phyloP scores from a whole-genome alignment of 2,888 invertebrate genomes.

The Balanococcus diminutus region DNA sequence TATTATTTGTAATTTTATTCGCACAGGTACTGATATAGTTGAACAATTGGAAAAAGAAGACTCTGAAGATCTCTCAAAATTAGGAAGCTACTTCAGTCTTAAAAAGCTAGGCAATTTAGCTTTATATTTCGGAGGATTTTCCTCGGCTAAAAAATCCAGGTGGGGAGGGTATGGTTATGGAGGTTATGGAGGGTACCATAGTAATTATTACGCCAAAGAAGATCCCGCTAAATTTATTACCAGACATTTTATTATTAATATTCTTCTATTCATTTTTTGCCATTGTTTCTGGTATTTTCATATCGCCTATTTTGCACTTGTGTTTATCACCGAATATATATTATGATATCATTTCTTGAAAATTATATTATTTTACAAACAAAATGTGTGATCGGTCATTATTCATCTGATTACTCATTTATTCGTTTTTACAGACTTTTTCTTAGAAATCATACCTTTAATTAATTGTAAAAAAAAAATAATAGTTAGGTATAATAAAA shows the following conservation, averaged over 20 bases:
- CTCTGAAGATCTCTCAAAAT: neutral
- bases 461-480: too few relatives aligned
- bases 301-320: neutral
- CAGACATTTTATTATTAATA: neutral
- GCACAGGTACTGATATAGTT: neutral
- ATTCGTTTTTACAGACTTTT: too few relatives aligned
- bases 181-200: neutral
- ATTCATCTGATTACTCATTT: too few relatives aligned
- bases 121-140: neutral
- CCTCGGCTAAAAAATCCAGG: neutral
- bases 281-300: constrained; percentile 16
- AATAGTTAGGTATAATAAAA: too few relatives aligned
- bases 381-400: too few relatives aligned
- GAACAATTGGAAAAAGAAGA: neutral
- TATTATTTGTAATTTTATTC: too few relatives aligned
- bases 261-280: neutral
- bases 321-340: neutral
- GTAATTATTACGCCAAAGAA: neutral
- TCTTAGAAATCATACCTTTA: too few relatives aligned
- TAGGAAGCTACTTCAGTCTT: neutral
- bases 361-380: too few relatives aligned
- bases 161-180: neutral
- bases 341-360: too few relatives aligned
- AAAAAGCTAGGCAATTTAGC: neutral
- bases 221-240: neutral